Evolutionary conservation across 2,888 invertebrate species (phyloP).

Genomic region (Hyppa rectilinea): DNA sequence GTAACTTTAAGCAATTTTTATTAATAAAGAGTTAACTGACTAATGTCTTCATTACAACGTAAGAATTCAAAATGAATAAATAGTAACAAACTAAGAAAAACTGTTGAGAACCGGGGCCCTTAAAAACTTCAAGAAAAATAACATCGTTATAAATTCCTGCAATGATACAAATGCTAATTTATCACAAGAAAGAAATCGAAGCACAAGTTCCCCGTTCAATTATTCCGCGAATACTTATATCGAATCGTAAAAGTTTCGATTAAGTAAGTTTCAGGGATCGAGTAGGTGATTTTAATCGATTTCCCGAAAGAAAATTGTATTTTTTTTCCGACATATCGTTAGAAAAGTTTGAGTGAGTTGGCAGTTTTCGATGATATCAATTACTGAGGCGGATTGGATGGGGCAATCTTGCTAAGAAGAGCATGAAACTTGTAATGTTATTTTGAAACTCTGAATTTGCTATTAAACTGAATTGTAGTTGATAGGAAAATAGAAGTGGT

Average conservation of each 20-base stretch:
- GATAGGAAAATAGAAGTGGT: background rate
- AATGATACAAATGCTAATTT: constrained; percentile 38
- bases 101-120: background rate
- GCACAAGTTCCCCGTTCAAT: constrained; percentile 47
- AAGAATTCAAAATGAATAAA: background rate
- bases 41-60: background rate
- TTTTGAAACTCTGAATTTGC: constrained; percentile 28
- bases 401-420: constrained; percentile 7
- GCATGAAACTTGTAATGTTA: constrained; percentile 16
- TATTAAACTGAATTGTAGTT: background rate
- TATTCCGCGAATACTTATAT: constrained; percentile 42
- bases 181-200: constrained; percentile 32
- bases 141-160: constrained; percentile 46
- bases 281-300: constrained; percentile 62
- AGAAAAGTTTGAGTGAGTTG: constrained; percentile 54
- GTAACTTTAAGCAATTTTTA: too few relatives aligned
- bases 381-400: constrained; percentile 35
- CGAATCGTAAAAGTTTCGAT: constrained; percentile 51
- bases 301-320: constrained; percentile 53
- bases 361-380: constrained; percentile 54
- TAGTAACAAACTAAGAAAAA: background rate
- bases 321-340: constrained; percentile 57
- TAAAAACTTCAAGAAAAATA: constrained; percentile 36
- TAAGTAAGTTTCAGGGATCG: constrained; percentile 42
- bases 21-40: background rate